Base-by-base conservation (phyloP, 2,888 invertebrate species). In the Cosmia trapezina region DNA sequence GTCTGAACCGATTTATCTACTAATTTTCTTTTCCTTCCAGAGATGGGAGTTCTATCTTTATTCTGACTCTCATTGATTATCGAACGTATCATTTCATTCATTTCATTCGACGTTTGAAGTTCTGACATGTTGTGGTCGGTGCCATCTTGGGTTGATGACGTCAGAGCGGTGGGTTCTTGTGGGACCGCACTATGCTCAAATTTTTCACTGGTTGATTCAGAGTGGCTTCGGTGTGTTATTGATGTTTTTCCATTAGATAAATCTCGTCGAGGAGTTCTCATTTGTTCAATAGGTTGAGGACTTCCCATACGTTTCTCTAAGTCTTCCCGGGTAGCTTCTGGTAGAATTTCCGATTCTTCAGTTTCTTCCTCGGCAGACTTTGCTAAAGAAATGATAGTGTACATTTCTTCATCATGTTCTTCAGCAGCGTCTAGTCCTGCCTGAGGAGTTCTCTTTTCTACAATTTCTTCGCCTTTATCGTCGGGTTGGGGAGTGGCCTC, bases 1-100 rank as follows among this genome's bases (percentile, higher is more conserved):
- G 73, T 22, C 22, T 81, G 81, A 60, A 76, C 41, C 8, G 66
- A 70, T 8, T 65, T 77, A 60, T 80, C 74, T n/a, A 75, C 69
- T 0, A 64, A 7, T 11, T 64, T 73, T 2, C 87, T 73, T 59
- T 85, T 87, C 12, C 41, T 73, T 0, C 22, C 12, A 28, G 33
- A 47, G 3, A 1, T 4, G 1, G 45, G 12, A 51, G 17, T 43
- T 12, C 2, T 14, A 43, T 8, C 22, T 47, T 22, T 62, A 59
- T 19, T 61, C 19, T 3, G 41, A 56, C 37, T 68, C 4, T 70
- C 60, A 70, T 77, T 80, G 2, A 83, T 60, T 59, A 83, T 76
- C 4, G 64, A 69, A 0, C 51, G 43, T 28, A 77, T 67, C 1
- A 85, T 68, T 2, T 79, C 83, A 7, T 56, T 67, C 1, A 85